Conservation (phyloP, 1,140 invertebrate genomes). For the Holcopasites calliopsidis region DNA sequence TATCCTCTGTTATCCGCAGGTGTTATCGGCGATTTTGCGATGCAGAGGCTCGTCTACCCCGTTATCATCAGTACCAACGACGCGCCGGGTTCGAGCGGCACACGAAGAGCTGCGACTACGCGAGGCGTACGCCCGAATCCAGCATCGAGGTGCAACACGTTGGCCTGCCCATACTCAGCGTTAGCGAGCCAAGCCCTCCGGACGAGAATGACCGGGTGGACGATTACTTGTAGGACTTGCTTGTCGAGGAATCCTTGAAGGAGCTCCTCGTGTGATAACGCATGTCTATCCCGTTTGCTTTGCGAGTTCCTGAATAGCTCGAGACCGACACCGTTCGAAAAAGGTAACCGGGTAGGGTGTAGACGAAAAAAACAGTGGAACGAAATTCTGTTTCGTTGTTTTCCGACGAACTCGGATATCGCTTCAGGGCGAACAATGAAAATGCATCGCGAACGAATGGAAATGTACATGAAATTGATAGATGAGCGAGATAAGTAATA, state of each 20-base stretch:
- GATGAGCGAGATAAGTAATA: no score
- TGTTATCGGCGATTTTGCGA: constrained; percentile 71
- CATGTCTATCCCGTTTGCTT: not conserved
- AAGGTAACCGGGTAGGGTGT: not conserved
- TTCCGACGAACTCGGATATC: no score
- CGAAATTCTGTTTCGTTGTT: no score
- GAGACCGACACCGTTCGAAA: not conserved
- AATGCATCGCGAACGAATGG: no score
- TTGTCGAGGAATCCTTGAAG: constrained; percentile 76
- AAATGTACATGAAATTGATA: no score
- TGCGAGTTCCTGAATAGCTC: not conserved
- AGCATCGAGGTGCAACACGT: constrained; percentile 82
- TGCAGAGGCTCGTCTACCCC: constrained; percentile 64
- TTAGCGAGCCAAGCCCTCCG: constrained; percentile 88
- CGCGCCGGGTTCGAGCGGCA: constrained; percentile 66
- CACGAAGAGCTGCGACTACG: constrained; percentile 73
- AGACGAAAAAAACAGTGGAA: no score
- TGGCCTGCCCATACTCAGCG: constrained; percentile 86
- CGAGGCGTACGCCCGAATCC: constrained; percentile 76
- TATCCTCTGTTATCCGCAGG: constrained; percentile 45
- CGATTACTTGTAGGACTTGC: constrained; percentile 78
- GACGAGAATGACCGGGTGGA: constrained; percentile 82
- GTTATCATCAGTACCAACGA: constrained; percentile 62
- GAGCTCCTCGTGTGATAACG: constrained; percentile 75
- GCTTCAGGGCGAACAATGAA: no score